These are phyloP conservation scores for Drosophila hydei DNA, from an alignment of 1,140 invertebrate genomes.

Conservation along the genomic window DNA sequence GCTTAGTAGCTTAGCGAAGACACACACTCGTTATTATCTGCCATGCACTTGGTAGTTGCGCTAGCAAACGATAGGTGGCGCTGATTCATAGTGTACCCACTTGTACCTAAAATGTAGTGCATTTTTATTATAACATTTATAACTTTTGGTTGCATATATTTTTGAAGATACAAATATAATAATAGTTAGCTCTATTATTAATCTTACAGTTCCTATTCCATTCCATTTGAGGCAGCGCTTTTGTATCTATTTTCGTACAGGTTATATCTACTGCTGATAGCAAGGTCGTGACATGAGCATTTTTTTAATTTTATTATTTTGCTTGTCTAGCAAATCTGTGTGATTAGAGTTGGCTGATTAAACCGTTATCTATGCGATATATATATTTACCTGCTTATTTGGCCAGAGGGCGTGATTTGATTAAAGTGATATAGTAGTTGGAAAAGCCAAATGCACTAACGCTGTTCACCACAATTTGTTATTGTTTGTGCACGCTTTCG, in stretches of 20 bases:
- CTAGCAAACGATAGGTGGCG: conserved; percentile 28
- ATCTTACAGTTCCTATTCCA: too few relatives aligned
- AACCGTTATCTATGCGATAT: conserved; percentile 12
- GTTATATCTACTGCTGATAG: too few relatives aligned
- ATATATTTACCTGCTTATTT: not conserved
- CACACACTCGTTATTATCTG: not conserved
- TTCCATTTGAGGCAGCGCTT: too few relatives aligned
- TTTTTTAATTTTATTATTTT: not conserved
- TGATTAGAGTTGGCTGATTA: conserved; percentile 1
- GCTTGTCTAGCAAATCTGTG: conserved; percentile 1
- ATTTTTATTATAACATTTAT: not conserved
- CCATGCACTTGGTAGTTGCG: not conserved
- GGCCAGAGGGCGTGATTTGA: conserved; percentile 18
- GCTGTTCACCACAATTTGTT: conserved; percentile 22
- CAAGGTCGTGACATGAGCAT: not conserved
- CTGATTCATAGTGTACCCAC: not conserved
- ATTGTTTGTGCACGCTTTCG: conserved; percentile 8
- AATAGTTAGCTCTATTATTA: too few relatives aligned
- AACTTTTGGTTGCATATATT: too few relatives aligned
- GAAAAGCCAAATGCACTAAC: conserved; percentile 36
- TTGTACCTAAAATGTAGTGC: not conserved
- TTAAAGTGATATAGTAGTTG: conserved; percentile 11
- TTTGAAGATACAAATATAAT: too few relatives aligned
- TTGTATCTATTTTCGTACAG: too few relatives aligned
- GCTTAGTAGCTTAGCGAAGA: conserved; percentile 17